Percentiles rank a stretch among this genome's conserved stretches.
phyloP scores from a whole-genome alignment of 2,113 vertebrate genomes.

The Pelecanoides urinatrix region DNA sequence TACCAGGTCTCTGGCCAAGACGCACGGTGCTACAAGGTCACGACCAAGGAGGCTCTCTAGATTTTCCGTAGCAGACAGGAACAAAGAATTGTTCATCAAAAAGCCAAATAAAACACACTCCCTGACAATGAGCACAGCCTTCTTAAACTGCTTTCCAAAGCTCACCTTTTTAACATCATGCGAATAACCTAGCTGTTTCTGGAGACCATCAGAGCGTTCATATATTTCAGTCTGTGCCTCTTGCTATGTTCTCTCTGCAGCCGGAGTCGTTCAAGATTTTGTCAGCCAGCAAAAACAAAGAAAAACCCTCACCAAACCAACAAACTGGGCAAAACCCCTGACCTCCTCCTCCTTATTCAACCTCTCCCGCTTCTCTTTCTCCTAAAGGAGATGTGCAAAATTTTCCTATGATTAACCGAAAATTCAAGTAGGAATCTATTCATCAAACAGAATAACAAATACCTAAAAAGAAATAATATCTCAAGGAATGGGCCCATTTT shows the following conservation, averaged over 20 bases:
- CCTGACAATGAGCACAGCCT: background rate
- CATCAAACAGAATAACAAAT: background rate
- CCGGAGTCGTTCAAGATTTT: background rate
- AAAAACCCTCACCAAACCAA: background rate
- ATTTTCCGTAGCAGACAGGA: background rate
- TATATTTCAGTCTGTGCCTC: background rate
- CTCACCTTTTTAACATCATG: background rate
- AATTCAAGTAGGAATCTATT: background rate
- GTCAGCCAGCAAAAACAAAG: background rate
- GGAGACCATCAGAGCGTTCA: background rate
- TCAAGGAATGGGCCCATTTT: background rate
- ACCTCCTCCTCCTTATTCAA: background rate
- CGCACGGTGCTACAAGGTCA: slow-evolving; percentile 3
- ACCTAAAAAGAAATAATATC: background rate
- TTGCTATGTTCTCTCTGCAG: background rate
- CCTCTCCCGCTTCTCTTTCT: background rate
- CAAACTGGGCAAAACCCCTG: background rate
- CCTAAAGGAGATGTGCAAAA: background rate
- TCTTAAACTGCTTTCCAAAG: background rate
- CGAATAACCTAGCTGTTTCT: background rate
- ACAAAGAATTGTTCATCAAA: background rate
- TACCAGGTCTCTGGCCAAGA: background rate
- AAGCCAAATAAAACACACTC: background rate
- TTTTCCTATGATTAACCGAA: background rate
- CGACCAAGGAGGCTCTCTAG: background rate